Percentiles rank a stretch among this genome's conserved stretches.
These are phyloP conservation scores for Hozukius guyotensis DNA, from an alignment of 2,797 vertebrate species.

Conservation along the genomic window DNA sequence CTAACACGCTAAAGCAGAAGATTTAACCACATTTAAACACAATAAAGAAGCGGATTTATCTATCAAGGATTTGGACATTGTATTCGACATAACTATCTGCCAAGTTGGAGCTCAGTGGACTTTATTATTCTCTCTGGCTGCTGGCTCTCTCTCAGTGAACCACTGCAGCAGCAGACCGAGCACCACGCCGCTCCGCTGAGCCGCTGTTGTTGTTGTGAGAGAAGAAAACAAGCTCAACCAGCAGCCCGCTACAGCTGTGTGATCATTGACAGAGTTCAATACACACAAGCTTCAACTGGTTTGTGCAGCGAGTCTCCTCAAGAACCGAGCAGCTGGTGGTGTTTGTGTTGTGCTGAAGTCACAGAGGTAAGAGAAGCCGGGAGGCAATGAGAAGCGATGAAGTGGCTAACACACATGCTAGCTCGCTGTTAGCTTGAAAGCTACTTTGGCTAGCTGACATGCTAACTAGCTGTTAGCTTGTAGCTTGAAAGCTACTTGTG, in stretches of 20 bases:
- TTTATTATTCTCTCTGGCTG: slow-evolving; percentile 21
- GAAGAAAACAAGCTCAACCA: slow-evolving; percentile 72
- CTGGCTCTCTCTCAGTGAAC: slow-evolving; percentile 32
- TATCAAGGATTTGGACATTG: neutral
- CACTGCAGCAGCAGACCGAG: slow-evolving; percentile 63
- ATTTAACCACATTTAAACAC: slow-evolving; percentile 24
- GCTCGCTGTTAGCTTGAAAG: slow-evolving; percentile 46
- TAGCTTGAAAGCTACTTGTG: too few relatives aligned
- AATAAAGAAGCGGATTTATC: neutral
- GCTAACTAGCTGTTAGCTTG: too few relatives aligned
- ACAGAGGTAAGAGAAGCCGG: slow-evolving; percentile 57
- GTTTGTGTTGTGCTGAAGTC: slow-evolving; percentile 1
- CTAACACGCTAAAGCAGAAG: neutral
- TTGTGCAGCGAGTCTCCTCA: slow-evolving; percentile 10
- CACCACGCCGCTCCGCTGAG: slow-evolving; percentile 62
- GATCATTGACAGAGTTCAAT: slow-evolving; percentile 85
- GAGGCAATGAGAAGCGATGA: slow-evolving; percentile 10
- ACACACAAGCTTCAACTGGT: slow-evolving; percentile 69
- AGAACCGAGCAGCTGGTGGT: slow-evolving; percentile 15
- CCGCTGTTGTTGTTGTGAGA: slow-evolving; percentile 58
- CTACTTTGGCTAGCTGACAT: slow-evolving; percentile 46
- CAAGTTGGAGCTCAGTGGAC: slow-evolving; percentile 16
- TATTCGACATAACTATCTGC: neutral
- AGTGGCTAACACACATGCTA: slow-evolving; percentile 64
- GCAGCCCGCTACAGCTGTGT: slow-evolving; percentile 73